These are phyloP conservation scores for Ichneumon xanthorius DNA, from an alignment of 2,888 invertebrate species.

Conservation along the genomic window DNA sequence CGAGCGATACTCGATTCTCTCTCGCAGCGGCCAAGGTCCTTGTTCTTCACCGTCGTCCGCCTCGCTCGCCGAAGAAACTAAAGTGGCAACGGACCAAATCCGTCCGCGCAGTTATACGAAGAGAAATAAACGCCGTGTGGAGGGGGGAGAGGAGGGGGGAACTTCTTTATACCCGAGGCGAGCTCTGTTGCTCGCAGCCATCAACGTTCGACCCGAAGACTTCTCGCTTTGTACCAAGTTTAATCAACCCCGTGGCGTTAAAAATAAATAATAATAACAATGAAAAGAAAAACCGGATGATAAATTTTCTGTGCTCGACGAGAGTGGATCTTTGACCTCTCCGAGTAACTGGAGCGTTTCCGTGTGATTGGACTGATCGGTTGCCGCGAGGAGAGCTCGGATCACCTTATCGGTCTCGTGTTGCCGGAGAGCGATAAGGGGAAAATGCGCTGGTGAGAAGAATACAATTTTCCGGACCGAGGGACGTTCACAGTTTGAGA, in stretches of 20 bases:
- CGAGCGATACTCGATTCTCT: conserved; percentile 3
- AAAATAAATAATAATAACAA: background rate
- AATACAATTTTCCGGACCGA: background rate
- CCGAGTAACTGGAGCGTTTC: conserved; percentile 15
- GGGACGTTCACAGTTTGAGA: background rate
- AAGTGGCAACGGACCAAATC: conserved; percentile 55
- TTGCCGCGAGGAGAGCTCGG: background rate
- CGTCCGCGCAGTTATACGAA: conserved; percentile 29
- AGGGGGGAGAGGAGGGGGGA: background rate
- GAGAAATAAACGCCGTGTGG: conserved; percentile 24
- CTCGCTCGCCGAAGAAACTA: conserved; percentile 31
- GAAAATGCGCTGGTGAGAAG: background rate
- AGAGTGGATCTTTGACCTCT: conserved; percentile 21
- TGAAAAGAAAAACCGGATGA: background rate
- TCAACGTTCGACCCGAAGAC: conserved; percentile 9
- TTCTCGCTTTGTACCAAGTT: conserved; percentile 4
- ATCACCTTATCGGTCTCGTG: conserved; percentile 1
- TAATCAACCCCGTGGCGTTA: background rate
- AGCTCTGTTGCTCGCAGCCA: background rate
- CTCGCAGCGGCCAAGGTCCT: conserved; percentile 36
- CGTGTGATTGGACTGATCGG: conserved; percentile 6
- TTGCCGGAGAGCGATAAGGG: background rate
- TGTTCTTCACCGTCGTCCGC: conserved; percentile 7
- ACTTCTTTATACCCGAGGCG: conserved; percentile 18
- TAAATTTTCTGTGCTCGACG: background rate